Evolutionary conservation across 2,797 vertebrate genomes (phyloP).

Genomic region (Eulemur mongoz): DNA sequence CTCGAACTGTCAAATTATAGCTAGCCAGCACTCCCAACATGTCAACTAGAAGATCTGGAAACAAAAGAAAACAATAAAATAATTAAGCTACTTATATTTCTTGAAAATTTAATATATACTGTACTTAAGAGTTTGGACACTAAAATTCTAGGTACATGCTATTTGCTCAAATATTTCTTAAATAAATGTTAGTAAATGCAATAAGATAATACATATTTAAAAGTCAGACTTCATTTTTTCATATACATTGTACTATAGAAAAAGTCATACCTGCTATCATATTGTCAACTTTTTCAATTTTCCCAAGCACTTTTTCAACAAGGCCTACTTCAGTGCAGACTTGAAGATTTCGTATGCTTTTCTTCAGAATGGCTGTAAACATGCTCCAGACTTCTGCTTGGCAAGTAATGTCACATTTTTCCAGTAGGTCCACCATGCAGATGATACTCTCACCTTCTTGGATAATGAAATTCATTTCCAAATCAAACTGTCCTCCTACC

Average conservation of each 20-base stretch:
- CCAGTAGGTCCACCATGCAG: slow-evolving; percentile 97
- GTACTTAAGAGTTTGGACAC: not conserved
- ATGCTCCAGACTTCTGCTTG: slow-evolving; percentile 99
- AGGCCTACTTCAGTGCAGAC: slow-evolving; percentile 94
- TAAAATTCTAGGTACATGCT: not conserved
- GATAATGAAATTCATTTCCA: slow-evolving; percentile 99
- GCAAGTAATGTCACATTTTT: slow-evolving; percentile 95
- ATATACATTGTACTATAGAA: not conserved
- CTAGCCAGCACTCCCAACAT: slow-evolving; percentile 97
- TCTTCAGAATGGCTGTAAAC: slow-evolving; percentile 97
- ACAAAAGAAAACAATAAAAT: slow-evolving; percentile 63
- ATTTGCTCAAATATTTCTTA: slow-evolving; percentile 7
- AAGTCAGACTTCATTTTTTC: slow-evolving; percentile 30
- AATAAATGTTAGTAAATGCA: not conserved
- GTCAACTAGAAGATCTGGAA: slow-evolving; percentile 96
- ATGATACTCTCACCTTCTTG: slow-evolving; percentile 95
- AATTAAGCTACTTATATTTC: not conserved
- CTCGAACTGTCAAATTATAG: slow-evolving; percentile 98
- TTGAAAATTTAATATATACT: not conserved
- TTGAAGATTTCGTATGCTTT: slow-evolving; percentile 96
- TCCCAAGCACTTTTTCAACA: slow-evolving; percentile 92
- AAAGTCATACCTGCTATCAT: slow-evolving; percentile 95
- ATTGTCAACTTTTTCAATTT: slow-evolving; percentile 91
- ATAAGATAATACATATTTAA: slow-evolving; percentile 6
- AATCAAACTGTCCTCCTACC: slow-evolving; percentile 96